Percentiles rank a stretch among this genome's conserved stretches.
These are phyloP conservation scores for Crotalus helleri DNA, from an alignment of 2,113 vertebrate genomes.

Conservation along the genomic window DNA sequence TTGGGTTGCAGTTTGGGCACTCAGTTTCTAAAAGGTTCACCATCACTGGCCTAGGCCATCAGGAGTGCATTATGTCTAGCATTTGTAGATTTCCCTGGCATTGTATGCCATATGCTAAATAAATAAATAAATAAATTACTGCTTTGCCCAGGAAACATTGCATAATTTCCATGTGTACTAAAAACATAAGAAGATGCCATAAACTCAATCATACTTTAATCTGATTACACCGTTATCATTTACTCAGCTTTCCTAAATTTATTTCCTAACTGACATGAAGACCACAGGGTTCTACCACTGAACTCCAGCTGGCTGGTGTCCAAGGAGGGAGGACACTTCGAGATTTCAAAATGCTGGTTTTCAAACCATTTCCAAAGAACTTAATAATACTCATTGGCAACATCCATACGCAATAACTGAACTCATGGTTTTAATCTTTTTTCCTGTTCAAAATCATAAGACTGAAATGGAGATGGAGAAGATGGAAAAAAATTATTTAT, in stretches of 20 bases:
- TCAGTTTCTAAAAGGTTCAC: too few species aligned
- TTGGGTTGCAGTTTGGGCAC: too few species aligned
- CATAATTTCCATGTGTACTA: neutral
- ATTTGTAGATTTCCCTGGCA: neutral
- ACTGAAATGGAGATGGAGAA: neutral
- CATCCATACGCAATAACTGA: neutral
- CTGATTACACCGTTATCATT: neutral
- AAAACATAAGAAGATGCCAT: neutral
- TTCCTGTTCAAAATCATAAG: neutral
- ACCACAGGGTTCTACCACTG: neutral
- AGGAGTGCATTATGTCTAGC: neutral
- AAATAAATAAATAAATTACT: neutral
- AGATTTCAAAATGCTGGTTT: neutral
- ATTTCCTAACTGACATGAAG: neutral
- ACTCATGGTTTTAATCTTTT: neutral
- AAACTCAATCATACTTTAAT: neutral
- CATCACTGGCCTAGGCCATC: too few species aligned
- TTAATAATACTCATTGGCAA: neutral
- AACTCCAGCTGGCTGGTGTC: neutral
- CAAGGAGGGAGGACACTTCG: neutral
- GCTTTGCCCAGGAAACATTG: fast-evolving
- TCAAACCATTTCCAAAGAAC: neutral
- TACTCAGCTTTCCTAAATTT: neutral
- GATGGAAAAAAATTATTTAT: too few species aligned
- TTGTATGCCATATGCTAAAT: neutral